Conservation (phyloP, 1,140 invertebrate species). For the Nautilus pompilius region DNA sequence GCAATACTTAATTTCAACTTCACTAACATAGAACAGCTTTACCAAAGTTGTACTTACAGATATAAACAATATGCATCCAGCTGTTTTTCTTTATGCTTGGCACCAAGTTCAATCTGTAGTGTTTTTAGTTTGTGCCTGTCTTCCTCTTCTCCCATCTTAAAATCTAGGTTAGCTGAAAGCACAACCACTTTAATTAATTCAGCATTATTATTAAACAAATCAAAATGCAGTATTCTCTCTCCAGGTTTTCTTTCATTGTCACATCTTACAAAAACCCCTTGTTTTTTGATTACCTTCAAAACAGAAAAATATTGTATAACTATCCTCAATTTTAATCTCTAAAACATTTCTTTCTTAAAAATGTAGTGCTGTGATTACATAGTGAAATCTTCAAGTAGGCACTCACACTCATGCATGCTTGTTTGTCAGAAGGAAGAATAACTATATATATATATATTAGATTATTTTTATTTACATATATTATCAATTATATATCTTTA, state of each 20-base stretch:
- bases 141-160: slow-evolving; percentile 42
- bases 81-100: slow-evolving; percentile 48
- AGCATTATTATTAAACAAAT: neutral
- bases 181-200: slow-evolving; percentile 6
- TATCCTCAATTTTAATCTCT: no score
- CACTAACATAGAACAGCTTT: neutral
- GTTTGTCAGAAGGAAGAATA: no score
- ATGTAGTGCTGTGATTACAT: no score
- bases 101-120: slow-evolving; percentile 47
- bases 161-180: slow-evolving; percentile 33
- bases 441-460: no score
- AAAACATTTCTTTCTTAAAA: no score
- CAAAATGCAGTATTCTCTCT: neutral
- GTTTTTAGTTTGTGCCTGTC: slow-evolving; percentile 38
- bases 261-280: neutral
- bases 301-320: no score
- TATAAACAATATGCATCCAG: slow-evolving; percentile 87
- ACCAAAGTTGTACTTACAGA: slow-evolving; percentile 61
- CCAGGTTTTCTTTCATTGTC: neutral
- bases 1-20: neutral
- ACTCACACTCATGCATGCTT: no score
- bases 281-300: no score
- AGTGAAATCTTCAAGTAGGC: no score
- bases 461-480: no score
- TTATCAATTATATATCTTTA: no score